Base-by-base conservation (phyloP, 2,888 invertebrate genomes). In the Pediacus dermestoides region DNA sequence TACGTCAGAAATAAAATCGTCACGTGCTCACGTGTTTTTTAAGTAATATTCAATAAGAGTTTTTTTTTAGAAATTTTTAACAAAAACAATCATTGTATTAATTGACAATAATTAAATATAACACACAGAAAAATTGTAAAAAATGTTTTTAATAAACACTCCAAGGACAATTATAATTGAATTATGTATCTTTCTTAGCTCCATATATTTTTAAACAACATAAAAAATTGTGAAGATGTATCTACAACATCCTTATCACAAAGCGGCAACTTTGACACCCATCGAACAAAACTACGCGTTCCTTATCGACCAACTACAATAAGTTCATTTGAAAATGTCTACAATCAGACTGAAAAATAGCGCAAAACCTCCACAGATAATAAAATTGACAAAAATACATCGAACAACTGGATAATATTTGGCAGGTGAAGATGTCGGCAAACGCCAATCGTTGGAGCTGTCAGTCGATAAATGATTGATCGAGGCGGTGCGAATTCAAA, bases 361-460 rank as follows among this genome's bases (percentile, higher is more conserved):
- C 21, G 21, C 6, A 18, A 18, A 8, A 18, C 6, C 6, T 8
- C 6, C 6, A 18, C 6, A 8, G 8, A 18, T 18, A 18, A 18
- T 7, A 7, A 16, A 31, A 36, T 30, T 34, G 31, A 18, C 16
- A 40, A 32, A 22, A 28, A 26, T 22, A 30, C 30, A 39, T 34
- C 35, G 43, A 14, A 27, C 37, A 23, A 37, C 40, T 38, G 23
- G 30, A 28, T 38, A 38, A 48, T 52, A 47, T 58, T 52, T 58
- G 61, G 61, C 64, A 64, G 64, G 62, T 63, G 63, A 64, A 61
- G 59, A 63, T 61, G 64, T 64, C 65, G 65, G 64, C 58, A 60
- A 55, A 55, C 45, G 49, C 57, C 60, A 61, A 64, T 63, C 54
- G 57, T 46, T 53, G 53, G 59, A 52, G 50, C 57, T 64, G 66